phyloP scores from a whole-genome alignment of 2,113 vertebrate genomes.

The Paradisaea rubra region DNA sequence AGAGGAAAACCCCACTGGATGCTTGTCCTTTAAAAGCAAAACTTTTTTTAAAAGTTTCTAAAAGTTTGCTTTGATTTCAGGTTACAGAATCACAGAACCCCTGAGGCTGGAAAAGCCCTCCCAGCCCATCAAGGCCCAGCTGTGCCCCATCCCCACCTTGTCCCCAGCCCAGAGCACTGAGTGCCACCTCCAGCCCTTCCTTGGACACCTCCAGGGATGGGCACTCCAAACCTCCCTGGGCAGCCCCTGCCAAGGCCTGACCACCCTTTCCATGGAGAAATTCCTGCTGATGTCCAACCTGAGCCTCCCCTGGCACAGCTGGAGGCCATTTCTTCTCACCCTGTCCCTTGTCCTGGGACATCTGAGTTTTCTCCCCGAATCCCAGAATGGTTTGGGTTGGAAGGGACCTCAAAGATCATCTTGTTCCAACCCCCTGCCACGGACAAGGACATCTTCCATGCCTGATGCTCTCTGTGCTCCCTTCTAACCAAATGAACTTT shows the following conservation, averaged over 20 bases:
- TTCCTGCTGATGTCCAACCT: not conserved
- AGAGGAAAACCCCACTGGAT: not conserved
- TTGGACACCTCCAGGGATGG: not conserved
- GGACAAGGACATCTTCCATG: not conserved
- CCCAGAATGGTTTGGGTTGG: not conserved
- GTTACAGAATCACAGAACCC: not conserved
- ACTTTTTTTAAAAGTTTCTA: not conserved
- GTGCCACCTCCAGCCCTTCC: rapidly evolving
- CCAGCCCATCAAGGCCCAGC: rapidly evolving
- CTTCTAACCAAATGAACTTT: rapidly evolving
- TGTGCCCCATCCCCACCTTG: rapidly evolving
- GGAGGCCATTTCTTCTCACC: rapidly evolving
- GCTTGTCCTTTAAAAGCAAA: not conserved
- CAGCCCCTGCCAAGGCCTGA: not conserved
- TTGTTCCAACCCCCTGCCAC: not conserved
- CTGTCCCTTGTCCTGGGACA: not conserved
- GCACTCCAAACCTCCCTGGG: not conserved
- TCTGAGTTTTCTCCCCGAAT: not conserved
- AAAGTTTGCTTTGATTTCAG: not conserved
- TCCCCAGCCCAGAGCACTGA: not conserved
- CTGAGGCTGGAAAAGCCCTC: not conserved
- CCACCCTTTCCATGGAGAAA: not conserved
- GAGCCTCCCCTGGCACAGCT: not conserved
- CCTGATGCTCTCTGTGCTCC: not conserved
- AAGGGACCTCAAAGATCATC: not conserved